Evolutionary conservation across 2,797 vertebrate genomes (phyloP), one percentile per base, ranked within the genome.

Genomic region (Esox lucius): DNA sequence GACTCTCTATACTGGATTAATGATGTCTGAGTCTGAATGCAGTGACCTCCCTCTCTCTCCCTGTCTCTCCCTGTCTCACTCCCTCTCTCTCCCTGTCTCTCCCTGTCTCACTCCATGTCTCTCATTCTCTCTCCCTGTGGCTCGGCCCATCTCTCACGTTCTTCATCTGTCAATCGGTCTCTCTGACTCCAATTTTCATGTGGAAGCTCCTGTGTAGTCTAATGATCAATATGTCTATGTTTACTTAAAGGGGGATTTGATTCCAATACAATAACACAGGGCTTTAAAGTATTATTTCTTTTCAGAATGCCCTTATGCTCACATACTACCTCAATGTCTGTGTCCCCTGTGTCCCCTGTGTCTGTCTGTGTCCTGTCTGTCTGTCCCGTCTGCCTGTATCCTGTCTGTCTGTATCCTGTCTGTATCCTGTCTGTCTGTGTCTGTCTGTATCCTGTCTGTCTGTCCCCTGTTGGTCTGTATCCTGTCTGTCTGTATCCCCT

Each of bases 241-340:
- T 92, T 84, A 87, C 88, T 90, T 92, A 88, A 91, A 89, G 91
- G 90, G 88, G 87, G 84, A 90, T 92, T 87, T 87, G 88, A 86
- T 87, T 92, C 85, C 90, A 84, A 89, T 90, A 90, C 84, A 91
- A 91, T 90, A 87, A 86, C 81, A 69, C 76, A 22, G 73, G 64
- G 75, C 86, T 89, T 90, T 89, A 39, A 87, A 87, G 89, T 83
- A 83, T 84, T 86, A n/a, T 87, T 68, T 53, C 83, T 85, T 90
- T 79, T 82, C 87, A 78, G 84, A 83, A 77, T 82, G 77, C 81
- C 79, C 77, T 17, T 46, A 84, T 82, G 71, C 53, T n/a, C 19
- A 56, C 7, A 56, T 56, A 8, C 8, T 8, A 56, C 53, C 53
- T 16, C 3, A 56, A 6, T 56, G 19, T 53, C 19, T 22, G n/a